Conservation (phyloP, 2,888 invertebrate species). For the Unio pictorum region DNA sequence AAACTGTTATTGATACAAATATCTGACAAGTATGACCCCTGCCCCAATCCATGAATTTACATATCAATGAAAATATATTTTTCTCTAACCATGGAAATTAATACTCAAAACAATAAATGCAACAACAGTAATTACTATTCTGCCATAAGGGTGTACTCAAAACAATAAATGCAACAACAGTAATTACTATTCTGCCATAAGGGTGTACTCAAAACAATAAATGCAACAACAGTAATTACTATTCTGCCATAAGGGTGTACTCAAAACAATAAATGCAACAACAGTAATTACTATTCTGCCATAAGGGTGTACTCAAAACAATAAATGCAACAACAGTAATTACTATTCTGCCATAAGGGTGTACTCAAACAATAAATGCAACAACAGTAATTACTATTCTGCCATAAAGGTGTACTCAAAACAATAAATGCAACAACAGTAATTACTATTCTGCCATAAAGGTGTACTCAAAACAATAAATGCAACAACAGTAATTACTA, state of each 20-base stretch:
- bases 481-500: conserved; percentile 80
- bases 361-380: conserved; percentile 77
- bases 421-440: not conserved
- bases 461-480: conserved; percentile 84
- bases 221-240: conserved; percentile 78
- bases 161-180: not conserved
- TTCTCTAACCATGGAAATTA: conserved; percentile 3
- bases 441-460: conserved; percentile 94
- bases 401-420: conserved; percentile 89
- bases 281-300: conserved; percentile 88
- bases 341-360: conserved; percentile 94
- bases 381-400: conserved; percentile 84
- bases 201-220: conserved; percentile 80
- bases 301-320: conserved; percentile 85
- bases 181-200: conserved; percentile 93
- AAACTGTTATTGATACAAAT: no score
- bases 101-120: not conserved
- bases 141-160: conserved; percentile 89
- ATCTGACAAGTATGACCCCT: no score
- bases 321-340: conserved; percentile 70
- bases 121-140: conserved; percentile 84
- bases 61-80: no score
- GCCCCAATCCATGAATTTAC: no score
- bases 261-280: conserved; percentile 72
- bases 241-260: conserved; percentile 92